A percentile compares a stretch with the other conserved stretches of the same genome.
These are phyloP conservation scores for Drosophila subpulchrella DNA, from an alignment of 1,140 invertebrate genomes.

Conservation along the genomic window DNA sequence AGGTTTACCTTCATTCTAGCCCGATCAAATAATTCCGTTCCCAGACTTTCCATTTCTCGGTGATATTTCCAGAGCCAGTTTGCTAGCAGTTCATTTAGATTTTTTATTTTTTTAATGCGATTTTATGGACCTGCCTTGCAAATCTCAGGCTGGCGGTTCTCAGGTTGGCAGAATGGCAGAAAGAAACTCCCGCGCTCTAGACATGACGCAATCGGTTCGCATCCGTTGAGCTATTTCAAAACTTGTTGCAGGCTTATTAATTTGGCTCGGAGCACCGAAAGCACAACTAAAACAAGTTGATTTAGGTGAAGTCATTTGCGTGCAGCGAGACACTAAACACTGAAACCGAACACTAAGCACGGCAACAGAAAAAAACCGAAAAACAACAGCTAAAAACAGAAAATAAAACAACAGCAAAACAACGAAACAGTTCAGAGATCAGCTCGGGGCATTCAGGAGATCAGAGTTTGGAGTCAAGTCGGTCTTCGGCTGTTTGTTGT, in stretches of 20 bases:
- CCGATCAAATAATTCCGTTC: constrained; percentile 25
- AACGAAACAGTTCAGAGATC: constrained; percentile 62
- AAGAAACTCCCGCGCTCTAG: constrained; percentile 33
- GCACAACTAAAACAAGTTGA: constrained; percentile 66
- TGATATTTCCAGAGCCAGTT: constrained; percentile 49
- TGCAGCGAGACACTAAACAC: constrained; percentile 54
- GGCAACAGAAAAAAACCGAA: constrained; percentile 16
- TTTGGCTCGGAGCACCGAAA: constrained; percentile 55
- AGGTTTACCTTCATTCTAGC: constrained; percentile 39
- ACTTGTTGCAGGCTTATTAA: constrained; percentile 69
- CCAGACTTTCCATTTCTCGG: constrained; percentile 46
- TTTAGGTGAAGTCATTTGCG: constrained; percentile 75
- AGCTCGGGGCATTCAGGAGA: constrained; percentile 47
- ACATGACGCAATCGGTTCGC: constrained; percentile 63
- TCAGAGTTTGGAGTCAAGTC: constrained; percentile 35
- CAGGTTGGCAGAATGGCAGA: constrained; percentile 21
- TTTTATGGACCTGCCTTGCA: constrained; percentile 31
- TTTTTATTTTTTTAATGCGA: constrained; percentile 15
- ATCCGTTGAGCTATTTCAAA: constrained; percentile 63
- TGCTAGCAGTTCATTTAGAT: constrained; percentile 23
- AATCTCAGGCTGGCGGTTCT: constrained; percentile 29
- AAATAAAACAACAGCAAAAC: constrained; percentile 16
- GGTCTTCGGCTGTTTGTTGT: constrained; percentile 29
- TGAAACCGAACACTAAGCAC: constrained; percentile 29
- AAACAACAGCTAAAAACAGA: constrained; percentile 28